Percentiles rank a stretch among this genome's conserved stretches.
These are phyloP conservation scores for Tridacna gigas DNA, from an alignment of 2,888 invertebrate species.

Conservation along the genomic window DNA sequence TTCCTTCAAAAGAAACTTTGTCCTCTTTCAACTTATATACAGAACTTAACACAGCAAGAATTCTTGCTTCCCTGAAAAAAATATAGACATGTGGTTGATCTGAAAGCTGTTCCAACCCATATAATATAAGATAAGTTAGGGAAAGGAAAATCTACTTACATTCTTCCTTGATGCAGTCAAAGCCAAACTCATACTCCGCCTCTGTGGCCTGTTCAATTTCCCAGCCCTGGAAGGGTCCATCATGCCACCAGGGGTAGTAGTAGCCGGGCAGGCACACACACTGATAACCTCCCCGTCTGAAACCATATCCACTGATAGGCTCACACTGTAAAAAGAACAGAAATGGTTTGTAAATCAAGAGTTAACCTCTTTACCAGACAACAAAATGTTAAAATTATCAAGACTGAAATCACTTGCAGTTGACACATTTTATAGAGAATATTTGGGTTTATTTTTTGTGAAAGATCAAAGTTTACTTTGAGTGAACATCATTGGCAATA, in stretches of 20 bases:
- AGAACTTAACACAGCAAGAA: too few relatives aligned
- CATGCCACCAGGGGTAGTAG: conserved; percentile 93
- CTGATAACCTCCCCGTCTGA: conserved; percentile 93
- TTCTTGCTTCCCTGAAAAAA: too few relatives aligned
- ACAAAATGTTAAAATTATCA: background rate
- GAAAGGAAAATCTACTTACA: conserved; percentile 87
- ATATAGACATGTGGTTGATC: too few relatives aligned
- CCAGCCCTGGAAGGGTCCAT: conserved; percentile 96
- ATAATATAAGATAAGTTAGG: background rate
- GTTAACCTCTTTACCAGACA: background rate
- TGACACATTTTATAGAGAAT: too few relatives aligned
- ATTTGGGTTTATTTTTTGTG: too few relatives aligned
- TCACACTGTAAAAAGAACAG: conserved; percentile 90
- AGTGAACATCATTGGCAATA: too few relatives aligned
- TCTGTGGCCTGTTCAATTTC: conserved; percentile 96
- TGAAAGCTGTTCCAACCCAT: too few relatives aligned
- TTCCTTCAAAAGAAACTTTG: too few relatives aligned
- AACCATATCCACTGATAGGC: conserved; percentile 98
- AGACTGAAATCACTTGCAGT: background rate
- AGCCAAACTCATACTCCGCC: conserved; percentile 94
- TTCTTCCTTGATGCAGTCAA: conserved; percentile 95
- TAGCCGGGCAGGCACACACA: conserved; percentile 92
- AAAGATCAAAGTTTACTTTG: too few relatives aligned
- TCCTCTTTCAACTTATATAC: too few relatives aligned
- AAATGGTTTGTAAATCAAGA: background rate